Evolutionary conservation across 2,113 vertebrate species (phyloP).

Genomic region (Vidua macroura): DNA sequence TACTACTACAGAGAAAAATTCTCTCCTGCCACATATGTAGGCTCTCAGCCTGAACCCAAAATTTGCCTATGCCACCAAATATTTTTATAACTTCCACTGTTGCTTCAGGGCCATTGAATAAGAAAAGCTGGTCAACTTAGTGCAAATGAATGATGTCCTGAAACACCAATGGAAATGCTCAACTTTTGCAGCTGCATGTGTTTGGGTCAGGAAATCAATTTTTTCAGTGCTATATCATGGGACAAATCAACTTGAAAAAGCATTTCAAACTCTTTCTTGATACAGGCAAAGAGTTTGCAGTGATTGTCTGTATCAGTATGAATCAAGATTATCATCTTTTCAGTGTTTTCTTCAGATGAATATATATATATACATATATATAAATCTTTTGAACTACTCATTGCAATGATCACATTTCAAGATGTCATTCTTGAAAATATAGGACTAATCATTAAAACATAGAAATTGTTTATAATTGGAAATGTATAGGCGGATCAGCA

Average conservation of each 20-base stretch:
- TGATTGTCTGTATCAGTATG: not conserved
- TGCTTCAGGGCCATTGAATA: not conserved
- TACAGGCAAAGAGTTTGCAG: not conserved
- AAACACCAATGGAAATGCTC: not conserved
- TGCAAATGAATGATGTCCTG: not conserved
- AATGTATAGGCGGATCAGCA: not conserved
- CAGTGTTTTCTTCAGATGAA: not conserved
- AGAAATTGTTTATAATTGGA: slow-evolving; percentile 13
- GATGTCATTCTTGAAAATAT: not conserved
- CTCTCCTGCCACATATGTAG: not conserved
- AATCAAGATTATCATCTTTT: not conserved
- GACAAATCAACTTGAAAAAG: not conserved
- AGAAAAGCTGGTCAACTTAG: not conserved
- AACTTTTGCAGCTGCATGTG: not conserved
- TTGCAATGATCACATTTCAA: not conserved
- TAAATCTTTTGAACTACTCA: not conserved
- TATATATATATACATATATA: not conserved
- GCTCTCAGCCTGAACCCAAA: not conserved
- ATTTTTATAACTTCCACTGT: not conserved
- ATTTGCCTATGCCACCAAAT: not conserved
- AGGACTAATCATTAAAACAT: not conserved
- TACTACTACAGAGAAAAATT: not conserved
- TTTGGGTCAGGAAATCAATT: not conserved
- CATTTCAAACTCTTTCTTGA: not conserved
- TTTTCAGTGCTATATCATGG: not conserved